Percentiles rank a stretch among this genome's conserved stretches.
These are phyloP conservation scores for Peromyscus aztecus DNA, from an alignment of 2,797 vertebrate genomes.

Conservation along the genomic window DNA sequence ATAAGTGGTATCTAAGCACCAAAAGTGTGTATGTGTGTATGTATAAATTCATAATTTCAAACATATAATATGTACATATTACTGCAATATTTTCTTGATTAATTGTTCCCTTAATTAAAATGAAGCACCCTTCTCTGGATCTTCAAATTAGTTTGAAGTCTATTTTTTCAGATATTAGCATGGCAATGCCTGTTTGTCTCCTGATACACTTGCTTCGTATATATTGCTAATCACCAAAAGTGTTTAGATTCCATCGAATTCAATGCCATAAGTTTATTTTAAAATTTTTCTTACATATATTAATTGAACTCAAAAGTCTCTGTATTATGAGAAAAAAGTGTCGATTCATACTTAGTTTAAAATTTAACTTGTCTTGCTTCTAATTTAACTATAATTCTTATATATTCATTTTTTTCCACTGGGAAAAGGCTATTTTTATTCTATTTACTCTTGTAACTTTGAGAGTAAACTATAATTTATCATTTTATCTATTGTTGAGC, in stretches of 20 bases:
- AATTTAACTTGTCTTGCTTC: neutral
- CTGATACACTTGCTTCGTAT: neutral
- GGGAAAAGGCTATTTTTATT: neutral
- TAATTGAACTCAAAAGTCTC: neutral
- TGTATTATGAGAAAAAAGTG: neutral
- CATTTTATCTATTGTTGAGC: neutral
- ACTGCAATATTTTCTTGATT: neutral
- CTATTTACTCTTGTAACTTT: neutral
- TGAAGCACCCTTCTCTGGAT: neutral
- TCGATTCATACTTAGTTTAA: neutral
- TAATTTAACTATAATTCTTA: conserved; percentile 8
- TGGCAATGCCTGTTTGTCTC: neutral
- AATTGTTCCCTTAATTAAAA: neutral
- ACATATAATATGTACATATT: neutral
- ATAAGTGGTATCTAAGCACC: neutral
- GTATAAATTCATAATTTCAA: neutral
- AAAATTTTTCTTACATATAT: neutral
- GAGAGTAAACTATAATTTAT: neutral
- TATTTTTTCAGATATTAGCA: neutral
- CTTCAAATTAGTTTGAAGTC: neutral
- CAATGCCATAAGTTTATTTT: neutral
- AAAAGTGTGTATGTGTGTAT: neutral
- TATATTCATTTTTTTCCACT: neutral
- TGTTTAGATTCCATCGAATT: neutral
- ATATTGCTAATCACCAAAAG: neutral